These are phyloP conservation scores for Eupithecia exiguata DNA, from an alignment of 2,888 invertebrate species.

Conservation along the genomic window DNA sequence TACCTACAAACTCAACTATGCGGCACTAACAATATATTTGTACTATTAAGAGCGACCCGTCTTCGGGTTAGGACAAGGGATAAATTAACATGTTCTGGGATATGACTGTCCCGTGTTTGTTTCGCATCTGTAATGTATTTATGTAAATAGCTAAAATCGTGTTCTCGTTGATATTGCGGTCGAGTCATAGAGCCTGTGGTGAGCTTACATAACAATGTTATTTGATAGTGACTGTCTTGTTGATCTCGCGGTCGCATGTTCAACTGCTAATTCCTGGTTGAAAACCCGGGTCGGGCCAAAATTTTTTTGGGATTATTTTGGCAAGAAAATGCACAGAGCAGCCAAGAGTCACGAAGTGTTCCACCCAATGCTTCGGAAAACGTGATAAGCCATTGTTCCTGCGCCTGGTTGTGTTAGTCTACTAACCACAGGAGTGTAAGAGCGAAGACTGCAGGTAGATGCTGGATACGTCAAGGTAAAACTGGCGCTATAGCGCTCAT, in stretches of 20 bases:
- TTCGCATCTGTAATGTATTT: constrained; percentile 14
- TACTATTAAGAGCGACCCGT: constrained; percentile 23
- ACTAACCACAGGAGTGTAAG: no score
- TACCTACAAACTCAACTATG: constrained; percentile 7
- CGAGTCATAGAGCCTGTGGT: not conserved
- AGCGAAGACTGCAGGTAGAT: no score
- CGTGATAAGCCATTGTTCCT: not conserved
- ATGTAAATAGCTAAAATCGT: constrained; percentile 11
- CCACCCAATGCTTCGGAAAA: not conserved
- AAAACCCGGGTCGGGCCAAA: not conserved
- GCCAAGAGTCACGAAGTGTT: not conserved
- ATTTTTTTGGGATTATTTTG: not conserved
- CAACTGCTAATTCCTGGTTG: not conserved
- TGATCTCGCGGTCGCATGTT: not conserved
- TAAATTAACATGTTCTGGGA: constrained; percentile 28
- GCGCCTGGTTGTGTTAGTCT: no score
- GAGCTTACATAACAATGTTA: not conserved
- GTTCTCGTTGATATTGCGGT: constrained; percentile 7
- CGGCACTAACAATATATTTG: constrained; percentile 19
- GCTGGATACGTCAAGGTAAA: no score
- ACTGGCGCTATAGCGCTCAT: no score
- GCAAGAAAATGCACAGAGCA: not conserved
- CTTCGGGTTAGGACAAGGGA: constrained; percentile 25
- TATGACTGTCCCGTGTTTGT: constrained; percentile 16
- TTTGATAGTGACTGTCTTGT: not conserved